A percentile compares a stretch with the other conserved stretches of the same genome.
These are phyloP conservation scores for Semotilus atromaculatus DNA, from an alignment of 2,797 vertebrate genomes.

Conservation along the genomic window DNA sequence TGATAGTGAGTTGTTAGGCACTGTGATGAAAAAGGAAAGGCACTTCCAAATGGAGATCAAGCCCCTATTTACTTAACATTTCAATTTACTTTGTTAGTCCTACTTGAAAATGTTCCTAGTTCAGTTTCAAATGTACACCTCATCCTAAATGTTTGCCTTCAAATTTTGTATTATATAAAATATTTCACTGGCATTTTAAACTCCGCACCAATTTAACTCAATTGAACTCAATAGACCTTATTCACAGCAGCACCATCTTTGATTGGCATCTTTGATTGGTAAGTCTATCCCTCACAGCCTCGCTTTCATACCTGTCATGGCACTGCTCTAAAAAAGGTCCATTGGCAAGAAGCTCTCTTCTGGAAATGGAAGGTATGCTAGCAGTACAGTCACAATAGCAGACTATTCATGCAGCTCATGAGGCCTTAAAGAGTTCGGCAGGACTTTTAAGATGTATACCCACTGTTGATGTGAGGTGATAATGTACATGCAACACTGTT, in stretches of 20 bases:
- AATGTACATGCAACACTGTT: background rate
- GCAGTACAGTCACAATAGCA: background rate
- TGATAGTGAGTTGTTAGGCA: slow-evolving; percentile 30
- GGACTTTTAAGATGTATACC: background rate
- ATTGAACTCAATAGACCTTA: background rate
- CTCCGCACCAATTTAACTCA: background rate
- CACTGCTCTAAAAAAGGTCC: too few relatives aligned
- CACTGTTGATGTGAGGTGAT: background rate
- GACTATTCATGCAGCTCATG: background rate
- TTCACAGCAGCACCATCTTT: background rate
- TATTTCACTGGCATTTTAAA: slow-evolving; percentile 10
- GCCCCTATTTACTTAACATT: slow-evolving; percentile 11
- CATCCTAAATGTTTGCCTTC: background rate
- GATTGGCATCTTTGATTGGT: background rate
- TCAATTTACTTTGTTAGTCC: slow-evolving; percentile 10
- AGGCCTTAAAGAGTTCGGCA: background rate
- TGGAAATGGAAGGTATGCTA: background rate
- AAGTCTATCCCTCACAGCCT: too few relatives aligned
- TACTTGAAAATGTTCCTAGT: background rate
- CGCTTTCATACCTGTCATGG: too few relatives aligned
- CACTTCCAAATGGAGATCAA: slow-evolving; percentile 40
- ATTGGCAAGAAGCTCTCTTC: background rate
- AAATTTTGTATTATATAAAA: background rate
- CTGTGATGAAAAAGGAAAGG: slow-evolving; percentile 30
- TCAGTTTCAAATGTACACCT: background rate